Percentiles rank a stretch among this genome's conserved stretches.
phyloP scores from a whole-genome alignment of 2,888 invertebrate genomes.

The Xestobium rufovillosum region DNA sequence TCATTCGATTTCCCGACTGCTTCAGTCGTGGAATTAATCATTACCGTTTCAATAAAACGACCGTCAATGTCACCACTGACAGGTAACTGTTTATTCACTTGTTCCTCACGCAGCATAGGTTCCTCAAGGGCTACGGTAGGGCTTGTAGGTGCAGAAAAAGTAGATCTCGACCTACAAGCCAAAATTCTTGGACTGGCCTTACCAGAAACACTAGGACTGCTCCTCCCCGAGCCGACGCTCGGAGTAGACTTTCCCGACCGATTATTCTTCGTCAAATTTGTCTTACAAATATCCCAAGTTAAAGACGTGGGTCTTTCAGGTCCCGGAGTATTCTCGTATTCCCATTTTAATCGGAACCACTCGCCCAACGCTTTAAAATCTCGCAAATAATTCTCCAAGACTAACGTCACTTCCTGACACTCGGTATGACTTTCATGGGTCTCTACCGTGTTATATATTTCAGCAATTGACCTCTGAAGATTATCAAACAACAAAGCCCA shows the following conservation, averaged over 20 bases:
- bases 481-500: conserved; percentile 96
- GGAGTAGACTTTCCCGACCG: conserved; percentile 43
- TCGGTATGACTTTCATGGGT: conserved; percentile 89
- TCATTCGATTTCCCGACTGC: background rate
- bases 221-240: conserved; percentile 49
- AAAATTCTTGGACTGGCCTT: conserved; percentile 56
- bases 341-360: conserved; percentile 89
- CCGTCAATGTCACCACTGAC: too few species aligned
- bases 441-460: conserved; percentile 94
- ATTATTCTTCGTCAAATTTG: conserved; percentile 45
- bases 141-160: conserved; percentile 39
- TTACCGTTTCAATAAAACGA: too few species aligned
- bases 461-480: conserved; percentile 82
- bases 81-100: background rate
- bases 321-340: conserved; percentile 82
- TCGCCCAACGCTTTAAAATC: conserved; percentile 92
- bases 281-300: conserved; percentile 94
- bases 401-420: conserved; percentile 93
- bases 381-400: conserved; percentile 86
- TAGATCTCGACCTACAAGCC: conserved; percentile 30
- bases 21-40: background rate
- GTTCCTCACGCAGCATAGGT: background rate
- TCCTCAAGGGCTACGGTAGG: conserved; percentile 26
- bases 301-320: conserved; percentile 81
- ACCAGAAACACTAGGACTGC: conserved; percentile 52